These are phyloP conservation scores for Dendrophyllia cribrosa DNA, from an alignment of 64 coral and sea anemone species.

Conservation along the genomic window DNA sequence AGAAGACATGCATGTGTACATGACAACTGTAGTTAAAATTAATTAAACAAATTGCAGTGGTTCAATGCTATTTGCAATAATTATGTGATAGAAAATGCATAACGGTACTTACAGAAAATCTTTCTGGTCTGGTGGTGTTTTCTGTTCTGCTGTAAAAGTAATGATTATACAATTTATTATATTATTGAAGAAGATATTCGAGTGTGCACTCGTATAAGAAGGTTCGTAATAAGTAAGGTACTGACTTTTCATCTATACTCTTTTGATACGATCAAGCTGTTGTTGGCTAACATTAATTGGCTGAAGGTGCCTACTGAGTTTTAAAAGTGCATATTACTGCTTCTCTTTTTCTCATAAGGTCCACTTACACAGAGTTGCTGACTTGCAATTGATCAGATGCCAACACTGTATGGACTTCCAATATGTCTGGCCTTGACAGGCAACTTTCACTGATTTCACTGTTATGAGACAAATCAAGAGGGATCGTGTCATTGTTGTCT, in stretches of 20 bases:
- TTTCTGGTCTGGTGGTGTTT: not conserved
- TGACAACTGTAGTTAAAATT: not conserved
- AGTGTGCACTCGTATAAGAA: not conserved
- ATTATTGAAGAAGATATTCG: not conserved
- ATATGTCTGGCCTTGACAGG: not conserved
- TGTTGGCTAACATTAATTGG: not conserved
- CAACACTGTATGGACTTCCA: not conserved
- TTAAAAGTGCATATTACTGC: not conserved
- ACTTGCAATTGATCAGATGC: conserved; percentile 5
- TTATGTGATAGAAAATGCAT: not conserved
- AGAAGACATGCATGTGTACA: conserved; percentile 1
- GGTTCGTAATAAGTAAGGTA: not conserved
- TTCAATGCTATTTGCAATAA: too few species aligned
- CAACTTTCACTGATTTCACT: not conserved
- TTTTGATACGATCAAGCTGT: conserved; percentile 12
- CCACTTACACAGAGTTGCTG: not conserved
- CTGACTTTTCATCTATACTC: not conserved
- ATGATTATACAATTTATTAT: not conserved
- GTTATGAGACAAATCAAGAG: not conserved
- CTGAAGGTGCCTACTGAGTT: not conserved
- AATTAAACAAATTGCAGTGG: not conserved
- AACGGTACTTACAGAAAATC: not conserved
- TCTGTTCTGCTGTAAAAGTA: conserved; percentile 13
- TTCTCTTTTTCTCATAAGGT: not conserved
- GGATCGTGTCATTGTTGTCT: conserved; percentile 14